A percentile compares a stretch with the other conserved stretches of the same genome.
These are phyloP conservation scores for Cavia aperea DNA, from an alignment of 2,113 vertebrate species.

Conservation along the genomic window DNA sequence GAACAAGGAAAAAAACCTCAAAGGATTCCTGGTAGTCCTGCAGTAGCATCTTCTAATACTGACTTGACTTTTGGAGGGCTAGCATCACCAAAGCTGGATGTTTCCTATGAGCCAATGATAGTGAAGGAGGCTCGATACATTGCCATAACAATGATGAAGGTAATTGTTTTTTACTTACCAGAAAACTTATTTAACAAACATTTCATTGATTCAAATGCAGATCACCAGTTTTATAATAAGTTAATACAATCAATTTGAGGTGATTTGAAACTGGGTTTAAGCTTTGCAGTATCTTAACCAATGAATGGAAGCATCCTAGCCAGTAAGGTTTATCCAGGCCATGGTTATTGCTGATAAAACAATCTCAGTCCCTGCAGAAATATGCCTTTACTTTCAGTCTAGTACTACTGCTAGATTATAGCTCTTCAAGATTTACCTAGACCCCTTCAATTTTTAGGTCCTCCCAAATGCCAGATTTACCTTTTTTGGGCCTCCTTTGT, in stretches of 20 bases:
- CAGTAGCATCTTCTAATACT: slow-evolving; percentile 73
- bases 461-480: background rate
- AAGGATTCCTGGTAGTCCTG: slow-evolving; percentile 86
- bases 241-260: background rate
- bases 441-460: background rate
- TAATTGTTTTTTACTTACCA: slow-evolving; percentile 65
- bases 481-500: background rate
- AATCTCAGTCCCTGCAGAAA: background rate
- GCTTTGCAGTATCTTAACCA: background rate
- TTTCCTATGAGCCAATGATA: slow-evolving; percentile 97
- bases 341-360: background rate
- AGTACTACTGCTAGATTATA: background rate
- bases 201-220: background rate
- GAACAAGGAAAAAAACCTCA: slow-evolving; percentile 90
- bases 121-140: slow-evolving; percentile 98
- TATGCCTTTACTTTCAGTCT: background rate
- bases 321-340: background rate
- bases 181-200: slow-evolving; percentile 2
- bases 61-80: slow-evolving; percentile 97
- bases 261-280: background rate
- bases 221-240: background rate
- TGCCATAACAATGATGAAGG: slow-evolving; percentile 99
- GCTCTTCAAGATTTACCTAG: background rate
- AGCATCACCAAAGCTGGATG: slow-evolving; percentile 93
- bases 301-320: background rate